Evolutionary conservation across 2,113 vertebrate species (phyloP).

Genomic region (Corythornis cristatus): DNA sequence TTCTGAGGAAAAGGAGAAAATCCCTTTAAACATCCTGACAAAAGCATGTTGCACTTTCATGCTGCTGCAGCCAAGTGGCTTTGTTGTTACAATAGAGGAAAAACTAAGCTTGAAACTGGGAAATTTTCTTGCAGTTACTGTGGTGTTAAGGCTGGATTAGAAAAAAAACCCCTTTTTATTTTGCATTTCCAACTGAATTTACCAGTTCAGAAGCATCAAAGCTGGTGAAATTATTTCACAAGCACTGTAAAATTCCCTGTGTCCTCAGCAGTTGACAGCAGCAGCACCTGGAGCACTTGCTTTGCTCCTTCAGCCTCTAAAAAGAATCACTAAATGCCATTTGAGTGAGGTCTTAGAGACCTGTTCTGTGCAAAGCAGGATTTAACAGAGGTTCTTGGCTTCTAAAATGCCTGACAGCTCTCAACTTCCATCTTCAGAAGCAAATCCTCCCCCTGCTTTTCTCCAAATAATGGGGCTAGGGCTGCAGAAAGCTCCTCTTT

Average conservation of each 20-base stretch:
- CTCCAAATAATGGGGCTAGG: not conserved
- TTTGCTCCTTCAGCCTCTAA: not conserved
- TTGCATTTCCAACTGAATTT: not conserved
- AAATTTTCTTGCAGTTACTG: not conserved
- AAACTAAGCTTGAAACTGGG: not conserved
- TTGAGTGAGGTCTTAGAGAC: not conserved
- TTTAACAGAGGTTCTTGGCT: not conserved
- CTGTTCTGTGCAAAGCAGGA: not conserved
- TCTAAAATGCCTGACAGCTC: not conserved
- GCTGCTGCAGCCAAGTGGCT: not conserved
- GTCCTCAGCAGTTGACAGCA: not conserved
- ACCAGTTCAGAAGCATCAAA: not conserved
- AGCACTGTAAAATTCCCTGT: not conserved
- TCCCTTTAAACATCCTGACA: not conserved
- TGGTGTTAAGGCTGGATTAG: not conserved
- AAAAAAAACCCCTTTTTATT: not conserved
- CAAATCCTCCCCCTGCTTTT: not conserved
- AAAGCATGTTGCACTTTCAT: not conserved
- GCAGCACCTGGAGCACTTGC: not conserved
- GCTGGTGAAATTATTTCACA: not conserved
- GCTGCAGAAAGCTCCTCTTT: not conserved
- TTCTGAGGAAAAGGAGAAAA: not conserved
- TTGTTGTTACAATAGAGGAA: not conserved
- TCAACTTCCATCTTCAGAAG: not conserved
- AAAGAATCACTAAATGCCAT: not conserved